A percentile compares a stretch with the other conserved stretches of the same genome.
Evolutionary conservation across 2,113 vertebrate species (phyloP).

Genomic region (Embiotoca jacksoni): DNA sequence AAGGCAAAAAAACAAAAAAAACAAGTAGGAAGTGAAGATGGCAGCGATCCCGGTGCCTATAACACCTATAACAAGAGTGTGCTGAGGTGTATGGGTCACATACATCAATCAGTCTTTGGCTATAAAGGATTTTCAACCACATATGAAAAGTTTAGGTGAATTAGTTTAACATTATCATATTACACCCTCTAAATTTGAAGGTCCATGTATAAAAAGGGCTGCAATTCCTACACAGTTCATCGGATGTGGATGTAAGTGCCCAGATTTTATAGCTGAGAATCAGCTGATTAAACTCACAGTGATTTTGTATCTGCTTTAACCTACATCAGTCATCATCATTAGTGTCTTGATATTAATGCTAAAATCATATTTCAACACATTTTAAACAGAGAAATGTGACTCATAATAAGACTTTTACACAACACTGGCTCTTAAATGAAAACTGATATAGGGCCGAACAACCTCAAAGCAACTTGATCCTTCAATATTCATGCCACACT

Average conservation of each 20-base stretch:
- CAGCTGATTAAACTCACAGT: background rate
- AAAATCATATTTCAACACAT: background rate
- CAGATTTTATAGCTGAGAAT: background rate
- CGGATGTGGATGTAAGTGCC: conserved; percentile 1
- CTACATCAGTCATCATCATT: background rate
- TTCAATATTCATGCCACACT: background rate
- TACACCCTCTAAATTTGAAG: background rate
- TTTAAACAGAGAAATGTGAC: background rate
- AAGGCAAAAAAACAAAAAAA: background rate
- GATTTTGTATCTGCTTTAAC: background rate
- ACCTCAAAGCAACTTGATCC: background rate
- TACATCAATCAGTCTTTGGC: background rate
- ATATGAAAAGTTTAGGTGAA: background rate
- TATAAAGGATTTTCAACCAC: conserved; percentile 6
- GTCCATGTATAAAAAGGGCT: background rate
- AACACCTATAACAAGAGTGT: background rate
- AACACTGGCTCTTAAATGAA: background rate
- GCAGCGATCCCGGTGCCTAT: background rate
- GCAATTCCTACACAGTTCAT: background rate
- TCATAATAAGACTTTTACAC: background rate
- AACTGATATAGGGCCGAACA: background rate
- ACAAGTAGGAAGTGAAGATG: conserved; percentile 3
- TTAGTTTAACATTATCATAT: background rate
- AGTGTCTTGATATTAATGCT: background rate
- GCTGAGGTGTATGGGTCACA: background rate